Evolutionary conservation across 2,888 invertebrate species (phyloP).

Genomic region (Limnephilus rhombicus): DNA sequence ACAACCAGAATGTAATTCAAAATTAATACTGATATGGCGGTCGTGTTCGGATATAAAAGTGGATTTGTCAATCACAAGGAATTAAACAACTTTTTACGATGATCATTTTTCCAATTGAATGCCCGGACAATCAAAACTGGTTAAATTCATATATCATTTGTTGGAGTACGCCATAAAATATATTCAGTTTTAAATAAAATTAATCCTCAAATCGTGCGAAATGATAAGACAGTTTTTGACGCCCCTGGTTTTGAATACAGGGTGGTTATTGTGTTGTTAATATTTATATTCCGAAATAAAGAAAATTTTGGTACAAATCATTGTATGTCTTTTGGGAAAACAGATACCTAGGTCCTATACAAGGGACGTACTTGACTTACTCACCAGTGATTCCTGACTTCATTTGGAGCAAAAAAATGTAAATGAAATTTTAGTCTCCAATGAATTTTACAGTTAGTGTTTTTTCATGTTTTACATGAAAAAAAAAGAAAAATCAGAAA

Average conservation of each 20-base stretch:
- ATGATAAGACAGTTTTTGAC: conserved; percentile 51
- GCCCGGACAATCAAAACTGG: conserved; percentile 3
- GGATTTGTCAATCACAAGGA: conserved; percentile 57
- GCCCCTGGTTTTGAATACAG: neutral
- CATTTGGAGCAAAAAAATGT: too few species aligned
- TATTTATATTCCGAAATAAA: too few species aligned
- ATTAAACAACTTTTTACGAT: conserved; percentile 35
- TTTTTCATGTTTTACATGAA: too few species aligned
- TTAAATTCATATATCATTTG: conserved; percentile 36
- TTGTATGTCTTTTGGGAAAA: too few species aligned
- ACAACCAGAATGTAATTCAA: neutral
- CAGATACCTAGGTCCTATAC: too few species aligned
- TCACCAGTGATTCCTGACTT: too few species aligned
- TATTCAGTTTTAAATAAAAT: conserved; percentile 42
- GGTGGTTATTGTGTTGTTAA: neutral
- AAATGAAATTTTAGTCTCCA: too few species aligned
- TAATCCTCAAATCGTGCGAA: conserved; percentile 59
- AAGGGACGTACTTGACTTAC: too few species aligned
- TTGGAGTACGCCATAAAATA: conserved; percentile 19
- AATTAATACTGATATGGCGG: neutral
- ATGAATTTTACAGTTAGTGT: too few species aligned
- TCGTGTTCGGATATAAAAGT: neutral
- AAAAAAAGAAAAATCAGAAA: too few species aligned
- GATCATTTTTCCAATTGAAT: conserved; percentile 39
- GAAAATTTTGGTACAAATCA: too few species aligned